phyloP scores from a whole-genome alignment of 1,140 invertebrate genomes.

The Zaprionus nigranus region DNA sequence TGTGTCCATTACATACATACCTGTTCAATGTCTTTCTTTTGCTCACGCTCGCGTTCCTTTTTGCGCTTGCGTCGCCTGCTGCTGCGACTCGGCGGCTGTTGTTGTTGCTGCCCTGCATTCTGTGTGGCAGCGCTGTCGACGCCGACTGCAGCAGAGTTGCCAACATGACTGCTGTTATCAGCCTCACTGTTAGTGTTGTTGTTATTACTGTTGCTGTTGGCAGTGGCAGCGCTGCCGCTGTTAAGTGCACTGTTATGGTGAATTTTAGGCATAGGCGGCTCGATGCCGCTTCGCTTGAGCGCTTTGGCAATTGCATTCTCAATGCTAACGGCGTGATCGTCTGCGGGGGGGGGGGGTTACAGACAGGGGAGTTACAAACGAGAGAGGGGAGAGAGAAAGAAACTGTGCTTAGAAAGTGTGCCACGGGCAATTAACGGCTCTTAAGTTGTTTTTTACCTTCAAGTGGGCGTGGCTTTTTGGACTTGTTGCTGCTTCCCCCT shows the following conservation, averaged over 20 bases:
- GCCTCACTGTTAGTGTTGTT: constrained; percentile 11
- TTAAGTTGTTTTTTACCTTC: constrained; percentile 55
- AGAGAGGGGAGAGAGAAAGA: neutral
- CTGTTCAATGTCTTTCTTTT: constrained; percentile 69
- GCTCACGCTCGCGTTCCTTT: constrained; percentile 83
- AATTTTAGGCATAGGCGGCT: constrained; percentile 83
- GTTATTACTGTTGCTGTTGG: constrained; percentile 1
- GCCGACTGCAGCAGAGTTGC: neutral
- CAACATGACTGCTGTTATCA: neutral
- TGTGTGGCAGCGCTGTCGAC: constrained; percentile 5
- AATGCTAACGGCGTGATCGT: constrained; percentile 91
- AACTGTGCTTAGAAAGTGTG: neutral
- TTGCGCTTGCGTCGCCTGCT: constrained; percentile 84
- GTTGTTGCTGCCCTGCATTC: constrained; percentile 15
- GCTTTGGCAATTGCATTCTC: constrained; percentile 90
- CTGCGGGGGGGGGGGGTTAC: constrained; percentile 82
- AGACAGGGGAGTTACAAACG: neutral
- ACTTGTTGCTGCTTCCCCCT: constrained; percentile 29
- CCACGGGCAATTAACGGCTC: neutral
- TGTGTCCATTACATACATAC: constrained; percentile 33
- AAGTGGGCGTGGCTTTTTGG: constrained; percentile 62
- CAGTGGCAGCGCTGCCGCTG: constrained; percentile 9
- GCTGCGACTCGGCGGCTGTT: constrained; percentile 67
- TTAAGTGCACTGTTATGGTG: constrained; percentile 8
- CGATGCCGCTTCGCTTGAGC: constrained; percentile 86